These are phyloP conservation scores for Spisula solida DNA, from an alignment of 2,888 invertebrate species.

Conservation along the genomic window DNA sequence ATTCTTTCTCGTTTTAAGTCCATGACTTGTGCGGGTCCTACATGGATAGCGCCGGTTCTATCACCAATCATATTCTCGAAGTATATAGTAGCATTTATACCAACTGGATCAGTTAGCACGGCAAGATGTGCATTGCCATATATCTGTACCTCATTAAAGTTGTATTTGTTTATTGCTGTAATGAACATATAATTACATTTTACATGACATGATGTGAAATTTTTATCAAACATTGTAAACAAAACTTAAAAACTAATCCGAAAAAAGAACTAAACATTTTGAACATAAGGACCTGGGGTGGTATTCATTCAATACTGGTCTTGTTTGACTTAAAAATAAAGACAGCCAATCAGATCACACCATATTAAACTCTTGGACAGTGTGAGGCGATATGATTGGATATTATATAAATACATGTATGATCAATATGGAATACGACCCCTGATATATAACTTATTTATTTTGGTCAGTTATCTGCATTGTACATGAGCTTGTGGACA, in stretches of 20 bases:
- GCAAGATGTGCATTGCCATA: slow-evolving; percentile 81
- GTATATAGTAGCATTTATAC: slow-evolving; percentile 67
- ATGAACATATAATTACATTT: background rate
- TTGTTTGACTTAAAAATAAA: no score
- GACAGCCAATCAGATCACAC: no score
- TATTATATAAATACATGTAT: no score
- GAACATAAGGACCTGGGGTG: no score
- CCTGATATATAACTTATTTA: no score
- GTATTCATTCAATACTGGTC: no score
- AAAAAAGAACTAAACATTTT: no score
- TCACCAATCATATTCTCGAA: slow-evolving; percentile 82
- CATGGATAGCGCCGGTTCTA: slow-evolving; percentile 79
- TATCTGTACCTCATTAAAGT: slow-evolving; percentile 81
- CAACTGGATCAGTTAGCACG: slow-evolving; percentile 74
- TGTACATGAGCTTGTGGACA: no score
- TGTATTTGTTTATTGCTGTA: slow-evolving; percentile 73
- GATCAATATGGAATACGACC: no score
- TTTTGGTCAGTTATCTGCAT: no score
- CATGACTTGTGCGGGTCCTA: slow-evolving; percentile 78
- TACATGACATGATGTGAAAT: background rate
- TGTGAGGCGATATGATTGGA: no score
- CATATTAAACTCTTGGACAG: no score
- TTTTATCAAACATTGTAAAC: background rate
- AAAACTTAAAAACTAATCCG: background rate
- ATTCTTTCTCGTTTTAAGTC: slow-evolving; percentile 75